These are phyloP conservation scores for Zootermopsis nevadensis DNA, from an alignment of 2,888 invertebrate species.

Conservation along the genomic window DNA sequence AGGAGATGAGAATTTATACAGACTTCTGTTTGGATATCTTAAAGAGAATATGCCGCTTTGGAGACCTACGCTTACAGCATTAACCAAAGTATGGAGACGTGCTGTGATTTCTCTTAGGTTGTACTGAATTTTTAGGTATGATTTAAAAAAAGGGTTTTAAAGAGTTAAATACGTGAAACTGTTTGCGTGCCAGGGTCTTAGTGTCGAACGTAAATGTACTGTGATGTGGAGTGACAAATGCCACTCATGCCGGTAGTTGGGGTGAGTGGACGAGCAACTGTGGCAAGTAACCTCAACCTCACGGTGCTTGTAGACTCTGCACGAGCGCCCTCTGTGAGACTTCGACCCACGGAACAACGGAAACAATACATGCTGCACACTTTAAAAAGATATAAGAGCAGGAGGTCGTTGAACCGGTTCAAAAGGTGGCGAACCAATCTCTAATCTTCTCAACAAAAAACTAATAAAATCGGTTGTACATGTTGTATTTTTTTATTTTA, in stretches of 20 bases:
- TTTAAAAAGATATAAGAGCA: constrained; percentile 27
- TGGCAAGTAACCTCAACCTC: background rate
- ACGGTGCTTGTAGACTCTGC: background rate
- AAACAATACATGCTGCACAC: constrained; percentile 37
- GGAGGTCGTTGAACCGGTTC: constrained; percentile 21
- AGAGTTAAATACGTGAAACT: too few species aligned
- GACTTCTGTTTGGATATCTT: too few species aligned
- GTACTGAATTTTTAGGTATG: too few species aligned
- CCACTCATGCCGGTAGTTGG: constrained; percentile 1
- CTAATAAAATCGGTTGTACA: constrained; percentile 10
- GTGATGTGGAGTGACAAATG: background rate
- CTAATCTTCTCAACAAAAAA: background rate
- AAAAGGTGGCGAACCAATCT: background rate
- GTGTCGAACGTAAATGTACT: too few species aligned
- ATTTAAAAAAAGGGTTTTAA: too few species aligned
- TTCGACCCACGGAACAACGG: constrained; percentile 10
- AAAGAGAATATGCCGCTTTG: too few species aligned
- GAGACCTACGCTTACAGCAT: too few species aligned
- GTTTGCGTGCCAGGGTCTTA: too few species aligned
- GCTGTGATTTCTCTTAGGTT: too few species aligned
- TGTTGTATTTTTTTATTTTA: constrained; percentile 4
- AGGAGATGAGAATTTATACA: too few species aligned
- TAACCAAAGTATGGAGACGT: too few species aligned
- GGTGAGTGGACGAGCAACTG: background rate
- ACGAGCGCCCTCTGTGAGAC: constrained; percentile 28